These are phyloP conservation scores for Zoroaster sp. DNA, from an alignment of 53 echinoderm and acorn worm species.

Conservation along the genomic window DNA sequence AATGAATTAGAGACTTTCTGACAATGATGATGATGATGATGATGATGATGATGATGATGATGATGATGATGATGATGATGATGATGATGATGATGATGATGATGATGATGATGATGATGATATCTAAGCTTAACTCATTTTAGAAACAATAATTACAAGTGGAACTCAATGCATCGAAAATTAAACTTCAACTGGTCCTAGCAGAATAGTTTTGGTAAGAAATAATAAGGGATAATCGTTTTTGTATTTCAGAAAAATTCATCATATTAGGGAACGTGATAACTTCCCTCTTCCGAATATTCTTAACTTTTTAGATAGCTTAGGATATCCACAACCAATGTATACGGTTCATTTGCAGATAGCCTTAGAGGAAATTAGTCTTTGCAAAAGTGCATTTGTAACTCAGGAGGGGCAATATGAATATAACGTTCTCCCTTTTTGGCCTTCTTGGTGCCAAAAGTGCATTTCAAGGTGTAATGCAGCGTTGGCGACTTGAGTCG, in stretches of 20 bases:
- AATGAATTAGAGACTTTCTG: no score
- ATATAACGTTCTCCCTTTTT: constrained; percentile 44
- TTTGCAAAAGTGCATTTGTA: constrained; percentile 13
- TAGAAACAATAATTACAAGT: no score
- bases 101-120: no score
- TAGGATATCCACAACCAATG: neutral
- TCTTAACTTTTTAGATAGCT: neutral
- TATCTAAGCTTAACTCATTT: no score
- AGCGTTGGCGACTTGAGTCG: no score
- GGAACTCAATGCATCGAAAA: no score
- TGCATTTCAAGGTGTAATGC: constrained; percentile 29
- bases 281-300: constrained; percentile 31
- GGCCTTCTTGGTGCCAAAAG: constrained; percentile 11
- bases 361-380: neutral
- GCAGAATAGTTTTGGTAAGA: constrained; percentile 16
- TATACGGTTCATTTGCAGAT: constrained; percentile 32
- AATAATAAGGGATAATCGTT: constrained; percentile 23
- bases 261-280: constrained; percentile 25
- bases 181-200: constrained; percentile 16
- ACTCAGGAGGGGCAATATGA: constrained; percentile 43
- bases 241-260: constrained; percentile 24
- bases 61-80: no score
- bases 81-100: no score
- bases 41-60: no score
- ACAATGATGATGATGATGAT: no score